phyloP scores from a whole-genome alignment of 2,113 vertebrate genomes.

The Brienomyrus brachyistius region DNA sequence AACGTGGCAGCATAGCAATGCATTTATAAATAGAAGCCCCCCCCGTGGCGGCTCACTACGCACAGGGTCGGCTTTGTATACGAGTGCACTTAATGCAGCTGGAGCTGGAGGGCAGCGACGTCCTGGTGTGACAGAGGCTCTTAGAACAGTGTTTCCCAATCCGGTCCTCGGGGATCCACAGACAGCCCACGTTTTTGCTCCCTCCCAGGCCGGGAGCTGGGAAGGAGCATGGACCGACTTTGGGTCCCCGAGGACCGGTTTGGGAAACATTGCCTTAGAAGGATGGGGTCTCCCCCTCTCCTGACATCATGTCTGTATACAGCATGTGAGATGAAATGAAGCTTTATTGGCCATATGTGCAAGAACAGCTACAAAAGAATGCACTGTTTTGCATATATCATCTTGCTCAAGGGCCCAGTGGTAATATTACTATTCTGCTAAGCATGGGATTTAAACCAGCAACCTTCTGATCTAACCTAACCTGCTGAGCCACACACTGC shows the following conservation, averaged over 20 bases:
- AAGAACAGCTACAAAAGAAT: background rate
- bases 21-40: constrained; percentile 55
- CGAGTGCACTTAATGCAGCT: constrained; percentile 36
- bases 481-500: background rate
- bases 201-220: background rate
- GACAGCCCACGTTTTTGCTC: background rate
- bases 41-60: constrained; percentile 44
- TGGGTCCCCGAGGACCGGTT: background rate
- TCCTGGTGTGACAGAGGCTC: background rate
- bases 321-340: background rate
- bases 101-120: constrained; percentile 18
- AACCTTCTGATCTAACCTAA: background rate
- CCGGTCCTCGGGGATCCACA: background rate
- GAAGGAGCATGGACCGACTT: background rate
- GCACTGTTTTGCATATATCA: background rate
- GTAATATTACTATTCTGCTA: background rate
- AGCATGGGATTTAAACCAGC: background rate
- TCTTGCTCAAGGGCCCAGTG: background rate
- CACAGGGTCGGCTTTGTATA: constrained; percentile 48
- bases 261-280: background rate
- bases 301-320: background rate
- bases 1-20: constrained; percentile 48
- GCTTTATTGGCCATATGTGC: background rate
- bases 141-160: background rate
- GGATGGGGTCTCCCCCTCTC: background rate